These are phyloP conservation scores for Drosophila stalkeri DNA, from an alignment of 2,888 invertebrate species.

Conservation along the genomic window DNA sequence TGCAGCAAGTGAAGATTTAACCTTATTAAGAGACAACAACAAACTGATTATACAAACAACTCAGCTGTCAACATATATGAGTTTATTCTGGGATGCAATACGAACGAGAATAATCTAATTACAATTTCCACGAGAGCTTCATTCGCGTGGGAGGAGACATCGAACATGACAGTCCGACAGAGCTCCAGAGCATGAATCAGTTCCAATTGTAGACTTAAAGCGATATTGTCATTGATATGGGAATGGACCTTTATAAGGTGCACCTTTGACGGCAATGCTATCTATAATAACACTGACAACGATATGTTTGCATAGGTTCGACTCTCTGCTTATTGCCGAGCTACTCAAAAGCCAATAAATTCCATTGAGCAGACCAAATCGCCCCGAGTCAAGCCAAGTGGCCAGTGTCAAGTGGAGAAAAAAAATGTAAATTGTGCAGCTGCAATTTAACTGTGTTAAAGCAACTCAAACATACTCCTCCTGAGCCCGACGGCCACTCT, in stretches of 20 bases:
- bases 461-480: slow-evolving; percentile 30
- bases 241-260: not conserved
- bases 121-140: slow-evolving; percentile 8
- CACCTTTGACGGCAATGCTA: slow-evolving; percentile 32
- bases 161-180: not conserved
- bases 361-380: slow-evolving; percentile 8
- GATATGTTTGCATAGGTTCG: slow-evolving; percentile 47
- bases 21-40: not conserved
- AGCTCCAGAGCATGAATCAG: not conserved
- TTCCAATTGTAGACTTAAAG: not conserved
- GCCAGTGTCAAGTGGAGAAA: slow-evolving; percentile 29
- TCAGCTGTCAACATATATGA: not conserved
- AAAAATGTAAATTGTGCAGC: slow-evolving; percentile 64
- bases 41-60: slow-evolving; percentile 1
- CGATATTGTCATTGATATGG: not conserved
- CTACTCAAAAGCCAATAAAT: slow-evolving; percentile 36
- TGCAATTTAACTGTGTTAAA: slow-evolving; percentile 42
- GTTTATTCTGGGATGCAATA: not conserved
- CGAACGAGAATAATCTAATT: not conserved
- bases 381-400: not conserved
- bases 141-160: not conserved
- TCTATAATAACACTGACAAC: slow-evolving; percentile 39
- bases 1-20: not conserved
- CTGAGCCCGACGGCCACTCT: not conserved
- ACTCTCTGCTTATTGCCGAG: slow-evolving; percentile 16